A percentile compares a stretch with the other conserved stretches of the same genome.
Conservation (phyloP, 2,888 invertebrate species). For the Corbicula japonica region DNA sequence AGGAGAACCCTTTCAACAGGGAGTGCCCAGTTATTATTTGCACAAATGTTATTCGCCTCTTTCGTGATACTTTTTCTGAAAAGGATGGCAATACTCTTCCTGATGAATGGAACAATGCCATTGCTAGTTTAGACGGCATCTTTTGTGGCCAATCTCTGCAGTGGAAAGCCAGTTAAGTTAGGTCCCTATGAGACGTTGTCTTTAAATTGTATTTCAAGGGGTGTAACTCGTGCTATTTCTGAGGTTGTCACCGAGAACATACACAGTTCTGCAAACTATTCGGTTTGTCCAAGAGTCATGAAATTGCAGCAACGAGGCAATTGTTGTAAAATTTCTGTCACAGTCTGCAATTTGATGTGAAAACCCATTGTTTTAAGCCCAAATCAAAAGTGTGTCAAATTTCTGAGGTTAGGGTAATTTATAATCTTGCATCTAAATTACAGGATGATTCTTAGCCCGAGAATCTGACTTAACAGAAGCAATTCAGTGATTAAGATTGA, state of each 20-base stretch:
- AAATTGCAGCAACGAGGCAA: too few relatives aligned
- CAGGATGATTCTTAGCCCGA: background rate
- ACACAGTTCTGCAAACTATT: too few relatives aligned
- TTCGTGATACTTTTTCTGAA: background rate
- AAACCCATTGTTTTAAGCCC: constrained; percentile 10
- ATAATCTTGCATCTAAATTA: constrained; percentile 12
- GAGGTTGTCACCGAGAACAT: constrained; percentile 22
- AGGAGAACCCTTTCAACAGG: background rate
- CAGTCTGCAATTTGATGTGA: constrained; percentile 13
- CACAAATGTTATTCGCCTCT: constrained; percentile 19
- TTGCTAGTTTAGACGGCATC: too few relatives aligned
- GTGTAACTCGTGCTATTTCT: background rate
- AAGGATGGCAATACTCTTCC: too few relatives aligned
- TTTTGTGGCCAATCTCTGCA: background rate
- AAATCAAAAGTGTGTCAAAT: too few relatives aligned
- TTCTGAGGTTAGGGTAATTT: too few relatives aligned
- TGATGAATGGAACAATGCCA: too few relatives aligned
- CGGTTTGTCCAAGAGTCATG: too few relatives aligned
- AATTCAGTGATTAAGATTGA: constrained; percentile 10
- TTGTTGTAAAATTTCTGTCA: constrained; percentile 25
- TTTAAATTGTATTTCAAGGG: background rate
- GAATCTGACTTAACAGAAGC: background rate
- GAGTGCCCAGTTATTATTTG: constrained; percentile 13
- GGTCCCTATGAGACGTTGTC: constrained; percentile 6
- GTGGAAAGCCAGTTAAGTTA: background rate